A percentile compares a stretch with the other conserved stretches of the same genome.
These are phyloP conservation scores for Scaptomyza caliginosa DNA, from an alignment of 2,888 invertebrate species.

Conservation along the genomic window DNA sequence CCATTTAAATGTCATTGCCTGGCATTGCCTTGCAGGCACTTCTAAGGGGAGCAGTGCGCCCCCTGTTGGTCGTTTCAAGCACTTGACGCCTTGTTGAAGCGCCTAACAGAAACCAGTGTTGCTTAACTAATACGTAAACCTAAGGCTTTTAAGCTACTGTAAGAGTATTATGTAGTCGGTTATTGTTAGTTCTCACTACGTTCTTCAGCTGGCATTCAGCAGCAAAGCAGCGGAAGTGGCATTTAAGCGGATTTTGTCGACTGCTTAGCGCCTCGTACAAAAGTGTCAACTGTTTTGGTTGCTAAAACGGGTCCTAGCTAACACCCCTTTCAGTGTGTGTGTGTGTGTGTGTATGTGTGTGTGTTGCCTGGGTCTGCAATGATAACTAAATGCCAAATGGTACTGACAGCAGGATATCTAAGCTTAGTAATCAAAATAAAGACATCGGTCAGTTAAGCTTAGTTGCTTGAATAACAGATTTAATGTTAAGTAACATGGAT, in stretches of 20 bases:
- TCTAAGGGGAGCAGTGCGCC: slow-evolving; percentile 6
- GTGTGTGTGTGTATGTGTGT: neutral
- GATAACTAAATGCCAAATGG: slow-evolving; percentile 40
- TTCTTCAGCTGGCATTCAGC: slow-evolving; percentile 16
- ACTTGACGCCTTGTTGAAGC: slow-evolving; percentile 29
- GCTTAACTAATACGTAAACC: neutral
- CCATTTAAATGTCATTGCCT: slow-evolving; percentile 53
- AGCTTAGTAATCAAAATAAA: slow-evolving; percentile 2
- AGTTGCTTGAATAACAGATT: neutral
- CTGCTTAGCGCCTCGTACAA: slow-evolving; percentile 38
- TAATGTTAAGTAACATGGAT: neutral
- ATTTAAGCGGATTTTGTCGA: slow-evolving; percentile 71
- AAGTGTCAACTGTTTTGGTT: slow-evolving; percentile 48
- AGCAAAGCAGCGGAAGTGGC: slow-evolving; percentile 63
- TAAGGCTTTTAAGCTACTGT: neutral
- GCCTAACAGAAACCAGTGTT: slow-evolving; percentile 1
- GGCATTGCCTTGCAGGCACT: slow-evolving; percentile 26
- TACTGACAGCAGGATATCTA: slow-evolving; percentile 26
- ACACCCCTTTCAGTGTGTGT: slow-evolving; percentile 28
- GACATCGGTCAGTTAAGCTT: slow-evolving; percentile 13
- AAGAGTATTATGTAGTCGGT: neutral
- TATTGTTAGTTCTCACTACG: neutral
- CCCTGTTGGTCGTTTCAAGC: slow-evolving; percentile 21
- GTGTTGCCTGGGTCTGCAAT: slow-evolving; percentile 1
- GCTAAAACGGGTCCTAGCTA: slow-evolving; percentile 20